These are phyloP conservation scores for Campopleginae sp. DNA, from an alignment of 2,888 invertebrate genomes.

Conservation along the genomic window DNA sequence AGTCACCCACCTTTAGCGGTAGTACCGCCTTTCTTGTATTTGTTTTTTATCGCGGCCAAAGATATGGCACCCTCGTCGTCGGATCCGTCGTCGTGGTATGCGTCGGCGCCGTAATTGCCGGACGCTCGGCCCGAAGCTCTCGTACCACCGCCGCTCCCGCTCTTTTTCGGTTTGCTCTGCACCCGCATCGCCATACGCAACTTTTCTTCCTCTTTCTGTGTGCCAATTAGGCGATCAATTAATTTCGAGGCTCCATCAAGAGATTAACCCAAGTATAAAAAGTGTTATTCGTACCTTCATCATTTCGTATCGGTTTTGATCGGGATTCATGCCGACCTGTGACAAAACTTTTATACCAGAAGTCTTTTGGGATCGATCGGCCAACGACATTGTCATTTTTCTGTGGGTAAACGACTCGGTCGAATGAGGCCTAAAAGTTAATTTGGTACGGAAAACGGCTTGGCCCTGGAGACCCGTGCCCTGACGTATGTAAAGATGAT, in stretches of 20 bases:
- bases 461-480: conserved; percentile 99
- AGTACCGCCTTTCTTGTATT: conserved; percentile 90
- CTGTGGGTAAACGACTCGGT: conserved; percentile 99
- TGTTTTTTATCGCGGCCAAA: conserved; percentile 96
- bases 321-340: conserved; percentile 97
- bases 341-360: conserved; percentile 98
- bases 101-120: conserved; percentile 84
- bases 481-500: conserved; percentile 98
- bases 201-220: conserved; percentile 97
- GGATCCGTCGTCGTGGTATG: conserved; percentile 92
- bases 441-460: conserved; percentile 97
- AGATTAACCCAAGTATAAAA: too few species aligned
- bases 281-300: conserved; percentile 88
- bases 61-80: conserved; percentile 97
- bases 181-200: conserved; percentile 94
- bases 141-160: conserved; percentile 84
- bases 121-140: conserved; percentile 83
- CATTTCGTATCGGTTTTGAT: conserved; percentile 95
- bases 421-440: conserved; percentile 99
- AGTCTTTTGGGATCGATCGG: conserved; percentile 97
- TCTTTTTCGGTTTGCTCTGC: conserved; percentile 87
- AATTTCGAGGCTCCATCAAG: too few species aligned
- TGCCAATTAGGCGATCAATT: too few species aligned
- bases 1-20: conserved; percentile 85
- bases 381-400: conserved; percentile 99